Conservation (phyloP, 2,888 invertebrate genomes). For the Cataglyphis livida region DNA sequence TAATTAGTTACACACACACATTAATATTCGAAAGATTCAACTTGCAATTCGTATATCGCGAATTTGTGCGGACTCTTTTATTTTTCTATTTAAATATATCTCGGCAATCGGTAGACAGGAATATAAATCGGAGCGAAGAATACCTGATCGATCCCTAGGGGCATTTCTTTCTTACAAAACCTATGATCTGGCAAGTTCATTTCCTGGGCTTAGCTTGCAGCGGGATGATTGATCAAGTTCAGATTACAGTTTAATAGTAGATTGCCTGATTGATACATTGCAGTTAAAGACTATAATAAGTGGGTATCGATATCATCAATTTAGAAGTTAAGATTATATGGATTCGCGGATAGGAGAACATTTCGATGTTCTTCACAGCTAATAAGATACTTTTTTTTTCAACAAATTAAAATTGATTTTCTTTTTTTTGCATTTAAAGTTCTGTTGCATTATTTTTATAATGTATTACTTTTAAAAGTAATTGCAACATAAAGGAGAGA, state of each 20-base stretch:
- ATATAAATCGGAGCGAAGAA: constrained; percentile 16
- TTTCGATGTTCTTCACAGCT: neutral
- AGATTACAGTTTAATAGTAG: constrained; percentile 53
- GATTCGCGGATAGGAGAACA: neutral
- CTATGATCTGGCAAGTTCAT: constrained; percentile 57
- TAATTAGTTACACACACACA: neutral
- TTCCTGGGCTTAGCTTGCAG: constrained; percentile 48
- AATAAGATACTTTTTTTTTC: neutral
- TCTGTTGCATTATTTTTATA: neutral
- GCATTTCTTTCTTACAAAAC: constrained; percentile 39
- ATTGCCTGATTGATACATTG: constrained; percentile 44
- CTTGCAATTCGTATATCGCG: neutral
- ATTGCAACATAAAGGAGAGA: neutral
- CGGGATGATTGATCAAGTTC: constrained; percentile 56
- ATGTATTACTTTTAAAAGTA: neutral
- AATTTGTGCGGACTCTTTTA: constrained; percentile 1
- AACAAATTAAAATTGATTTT: neutral
- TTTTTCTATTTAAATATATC: constrained; percentile 48
- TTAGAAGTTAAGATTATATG: neutral
- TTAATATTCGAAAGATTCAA: neutral
- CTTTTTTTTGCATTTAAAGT: neutral
- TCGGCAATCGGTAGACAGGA: neutral
- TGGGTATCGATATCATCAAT: constrained; percentile 29
- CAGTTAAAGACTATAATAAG: constrained; percentile 36
- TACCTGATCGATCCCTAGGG: constrained; percentile 43